Conservation (phyloP, 2,888 invertebrate genomes). For the Caenorhabditis virilis region DNA sequence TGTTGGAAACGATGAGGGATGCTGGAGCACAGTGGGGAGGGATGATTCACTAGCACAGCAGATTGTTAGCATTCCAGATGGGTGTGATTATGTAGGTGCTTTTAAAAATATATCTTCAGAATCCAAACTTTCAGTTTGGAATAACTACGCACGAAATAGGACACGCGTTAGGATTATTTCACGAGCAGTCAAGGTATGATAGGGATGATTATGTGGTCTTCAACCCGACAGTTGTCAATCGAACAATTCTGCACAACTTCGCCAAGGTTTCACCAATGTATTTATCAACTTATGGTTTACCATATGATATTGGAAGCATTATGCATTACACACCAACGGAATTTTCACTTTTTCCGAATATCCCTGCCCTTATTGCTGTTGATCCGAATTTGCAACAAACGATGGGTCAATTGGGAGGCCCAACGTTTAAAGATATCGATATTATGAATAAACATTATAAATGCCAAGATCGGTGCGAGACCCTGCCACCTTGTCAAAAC, state of each 20-base stretch:
- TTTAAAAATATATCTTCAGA: neutral
- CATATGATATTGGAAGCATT: slow-evolving; percentile 52
- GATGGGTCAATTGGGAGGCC: slow-evolving; percentile 52
- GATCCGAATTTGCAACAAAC: slow-evolving; percentile 51
- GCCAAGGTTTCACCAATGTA: slow-evolving; percentile 46
- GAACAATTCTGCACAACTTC: slow-evolving; percentile 45
- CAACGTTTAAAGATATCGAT: slow-evolving; percentile 48
- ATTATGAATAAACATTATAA: slow-evolving; percentile 49
- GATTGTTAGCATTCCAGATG: slow-evolving; percentile 48
- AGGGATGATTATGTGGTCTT: slow-evolving; percentile 42
- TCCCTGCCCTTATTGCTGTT: slow-evolving; percentile 42
- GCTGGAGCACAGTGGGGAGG: slow-evolving; percentile 55
- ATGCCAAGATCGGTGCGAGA: slow-evolving; percentile 23
- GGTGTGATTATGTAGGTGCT: slow-evolving; percentile 52
- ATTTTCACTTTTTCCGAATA: slow-evolving; percentile 37
- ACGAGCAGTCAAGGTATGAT: slow-evolving; percentile 54
- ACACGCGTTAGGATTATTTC: slow-evolving; percentile 55
- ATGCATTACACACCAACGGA: slow-evolving; percentile 56
- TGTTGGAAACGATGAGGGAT: slow-evolving; percentile 52
- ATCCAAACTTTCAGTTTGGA: slow-evolving; percentile 43
- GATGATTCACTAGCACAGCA: slow-evolving; percentile 44
- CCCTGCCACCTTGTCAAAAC: slow-evolving; percentile 38
- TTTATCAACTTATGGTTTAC: slow-evolving; percentile 44
- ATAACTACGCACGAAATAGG: slow-evolving; percentile 55
- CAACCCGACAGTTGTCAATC: slow-evolving; percentile 41